Evolutionary conservation across 2,888 invertebrate genomes (phyloP).

Genomic region (Patella ulyssiponensis): DNA sequence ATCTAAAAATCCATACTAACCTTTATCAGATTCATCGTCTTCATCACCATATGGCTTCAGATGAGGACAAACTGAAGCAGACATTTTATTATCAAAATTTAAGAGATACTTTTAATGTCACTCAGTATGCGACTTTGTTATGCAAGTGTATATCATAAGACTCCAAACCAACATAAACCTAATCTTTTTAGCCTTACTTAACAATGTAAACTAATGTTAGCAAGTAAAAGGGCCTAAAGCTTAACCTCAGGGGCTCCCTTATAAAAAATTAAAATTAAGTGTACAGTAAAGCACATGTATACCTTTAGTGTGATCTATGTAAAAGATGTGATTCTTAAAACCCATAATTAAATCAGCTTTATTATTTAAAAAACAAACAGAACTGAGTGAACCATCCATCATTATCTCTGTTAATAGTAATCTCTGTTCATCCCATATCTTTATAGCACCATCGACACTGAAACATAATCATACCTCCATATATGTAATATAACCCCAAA

Average conservation of each 20-base stretch:
- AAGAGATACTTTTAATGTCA: too few relatives aligned
- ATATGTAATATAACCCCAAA: too few relatives aligned
- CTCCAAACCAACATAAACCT: too few relatives aligned
- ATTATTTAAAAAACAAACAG: slow-evolving; percentile 65
- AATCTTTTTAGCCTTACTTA: too few relatives aligned
- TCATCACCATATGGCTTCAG: slow-evolving; percentile 49
- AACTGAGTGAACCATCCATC: slow-evolving; percentile 56
- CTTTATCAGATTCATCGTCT: slow-evolving; percentile 58
- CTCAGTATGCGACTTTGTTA: too few relatives aligned
- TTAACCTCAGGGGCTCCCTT: too few relatives aligned
- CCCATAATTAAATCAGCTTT: slow-evolving; percentile 63
- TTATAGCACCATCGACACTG: slow-evolving; percentile 67
- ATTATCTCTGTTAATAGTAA: slow-evolving; percentile 64
- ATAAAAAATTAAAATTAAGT: too few relatives aligned
- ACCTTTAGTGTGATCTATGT: slow-evolving; percentile 64
- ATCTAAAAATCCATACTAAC: slow-evolving; percentile 31
- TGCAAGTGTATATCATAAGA: too few relatives aligned
- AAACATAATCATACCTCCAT: background rate
- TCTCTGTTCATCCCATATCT: slow-evolving; percentile 64
- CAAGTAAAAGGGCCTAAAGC: too few relatives aligned
- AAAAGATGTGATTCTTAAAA: slow-evolving; percentile 68
- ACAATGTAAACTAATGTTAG: too few relatives aligned
- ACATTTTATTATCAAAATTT: background rate
- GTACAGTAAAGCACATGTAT: background rate
- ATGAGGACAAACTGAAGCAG: slow-evolving; percentile 56